phyloP scores from a whole-genome alignment of 2,888 invertebrate species.

The Ophonus ardosiacus region DNA sequence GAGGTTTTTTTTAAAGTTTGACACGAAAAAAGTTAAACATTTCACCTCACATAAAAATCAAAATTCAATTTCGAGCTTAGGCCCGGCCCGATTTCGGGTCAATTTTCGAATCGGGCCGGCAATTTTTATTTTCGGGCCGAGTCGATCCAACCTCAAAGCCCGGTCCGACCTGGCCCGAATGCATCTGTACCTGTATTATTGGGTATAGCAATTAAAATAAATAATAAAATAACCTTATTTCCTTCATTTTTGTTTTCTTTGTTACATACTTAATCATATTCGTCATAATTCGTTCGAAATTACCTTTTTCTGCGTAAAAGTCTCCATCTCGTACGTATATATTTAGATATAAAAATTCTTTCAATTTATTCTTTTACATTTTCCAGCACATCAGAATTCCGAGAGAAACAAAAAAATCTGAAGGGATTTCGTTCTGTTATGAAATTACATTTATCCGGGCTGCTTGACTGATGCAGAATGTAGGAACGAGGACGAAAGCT shows the following conservation, averaged over 20 bases:
- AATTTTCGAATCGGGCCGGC: no score
- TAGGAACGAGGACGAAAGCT: neutral
- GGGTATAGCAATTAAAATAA: neutral
- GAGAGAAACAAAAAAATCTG: constrained; percentile 57
- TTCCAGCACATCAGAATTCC: constrained; percentile 47
- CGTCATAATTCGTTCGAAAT: neutral
- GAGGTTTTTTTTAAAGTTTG: no score
- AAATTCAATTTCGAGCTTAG: no score
- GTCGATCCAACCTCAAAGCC: no score
- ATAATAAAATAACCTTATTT: neutral
- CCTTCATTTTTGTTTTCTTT: neutral
- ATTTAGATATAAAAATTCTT: constrained; percentile 47
- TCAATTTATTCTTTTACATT: constrained; percentile 52
- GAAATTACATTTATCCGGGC: constrained; percentile 60
- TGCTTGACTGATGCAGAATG: constrained; percentile 48
- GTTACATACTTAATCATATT: neutral
- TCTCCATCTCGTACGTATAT: constrained; percentile 23
- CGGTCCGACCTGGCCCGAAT: no score
- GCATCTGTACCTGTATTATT: no score
- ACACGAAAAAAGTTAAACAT: no score
- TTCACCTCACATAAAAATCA: no score
- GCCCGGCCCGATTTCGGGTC: no score
- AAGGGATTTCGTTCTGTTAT: constrained; percentile 56
- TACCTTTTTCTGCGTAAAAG: neutral
- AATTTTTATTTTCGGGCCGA: no score